Conservation (phyloP, 64 coral and sea anemone species). For the Cladopsammia gracilis region DNA sequence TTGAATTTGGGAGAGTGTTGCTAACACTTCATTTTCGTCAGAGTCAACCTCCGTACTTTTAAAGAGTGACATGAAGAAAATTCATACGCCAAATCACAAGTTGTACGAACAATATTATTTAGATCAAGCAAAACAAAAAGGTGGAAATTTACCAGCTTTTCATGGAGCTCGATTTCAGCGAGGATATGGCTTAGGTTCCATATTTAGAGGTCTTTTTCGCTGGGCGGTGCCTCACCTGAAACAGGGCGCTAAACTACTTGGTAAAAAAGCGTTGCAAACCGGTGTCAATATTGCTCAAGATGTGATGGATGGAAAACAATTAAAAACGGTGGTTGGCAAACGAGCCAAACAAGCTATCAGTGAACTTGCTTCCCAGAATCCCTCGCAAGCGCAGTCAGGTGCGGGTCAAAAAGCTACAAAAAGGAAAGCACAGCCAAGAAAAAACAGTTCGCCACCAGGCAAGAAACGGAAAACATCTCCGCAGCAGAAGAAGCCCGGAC, state of each 20-base stretch:
- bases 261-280: background rate
- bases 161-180: background rate
- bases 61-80: background rate
- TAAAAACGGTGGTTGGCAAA: too few species aligned
- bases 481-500: background rate
- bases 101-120: background rate
- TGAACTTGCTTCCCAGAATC: background rate
- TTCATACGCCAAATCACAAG: background rate
- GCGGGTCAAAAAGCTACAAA: background rate
- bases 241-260: background rate
- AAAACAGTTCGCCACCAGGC: background rate
- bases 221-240: background rate
- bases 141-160: background rate
- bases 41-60: constrained; percentile 6
- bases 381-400: background rate
- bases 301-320: background rate
- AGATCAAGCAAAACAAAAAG: too few species aligned
- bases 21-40: constrained; percentile 39
- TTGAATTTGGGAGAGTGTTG: constrained; percentile 42
- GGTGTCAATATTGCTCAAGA: background rate
- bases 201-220: background rate
- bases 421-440: too few species aligned
- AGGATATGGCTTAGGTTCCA: background rate
- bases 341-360: too few species aligned
- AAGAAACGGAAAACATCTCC: constrained; percentile 4